Percentiles rank a stretch among this genome's conserved stretches.
phyloP scores from a whole-genome alignment of 2,113 vertebrate species.

The Tragulus kanchil region DNA sequence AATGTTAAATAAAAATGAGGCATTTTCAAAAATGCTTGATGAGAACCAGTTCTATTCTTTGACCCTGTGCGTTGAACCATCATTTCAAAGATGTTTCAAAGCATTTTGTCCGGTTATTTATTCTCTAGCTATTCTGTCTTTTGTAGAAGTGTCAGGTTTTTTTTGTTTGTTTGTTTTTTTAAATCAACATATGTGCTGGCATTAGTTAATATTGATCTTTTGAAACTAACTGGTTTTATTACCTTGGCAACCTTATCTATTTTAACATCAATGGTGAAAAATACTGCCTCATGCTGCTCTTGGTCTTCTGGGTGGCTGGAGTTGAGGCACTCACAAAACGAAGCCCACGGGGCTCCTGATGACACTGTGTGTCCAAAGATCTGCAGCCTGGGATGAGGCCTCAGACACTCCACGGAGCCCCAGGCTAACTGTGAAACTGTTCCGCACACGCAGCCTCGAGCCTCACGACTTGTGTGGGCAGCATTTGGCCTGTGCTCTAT shows the following conservation, averaged over 20 bases:
- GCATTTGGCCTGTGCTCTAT: slow-evolving; percentile 76
- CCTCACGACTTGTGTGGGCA: slow-evolving; percentile 81
- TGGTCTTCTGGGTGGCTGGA: neutral
- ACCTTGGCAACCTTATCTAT: slow-evolving; percentile 23
- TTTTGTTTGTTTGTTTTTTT: neutral
- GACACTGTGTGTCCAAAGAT: neutral
- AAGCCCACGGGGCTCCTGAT: neutral
- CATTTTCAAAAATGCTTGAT: slow-evolving; percentile 3
- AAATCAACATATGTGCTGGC: neutral
- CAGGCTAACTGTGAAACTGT: neutral
- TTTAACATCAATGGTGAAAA: neutral
- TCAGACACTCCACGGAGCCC: neutral
- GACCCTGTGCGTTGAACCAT: slow-evolving; percentile 39
- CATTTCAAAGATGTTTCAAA: slow-evolving; percentile 66
- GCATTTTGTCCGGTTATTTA: slow-evolving; percentile 46
- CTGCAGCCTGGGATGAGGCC: neutral
- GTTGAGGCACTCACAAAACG: neutral
- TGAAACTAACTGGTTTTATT: neutral
- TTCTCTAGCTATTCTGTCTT: slow-evolving; percentile 52
- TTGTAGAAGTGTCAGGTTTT: neutral
- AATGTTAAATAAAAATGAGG: slow-evolving; percentile 68
- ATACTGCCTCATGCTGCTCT: neutral
- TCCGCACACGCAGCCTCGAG: slow-evolving; percentile 55
- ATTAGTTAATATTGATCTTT: neutral
- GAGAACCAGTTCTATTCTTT: slow-evolving; percentile 64